Evolutionary conservation across 2,888 invertebrate species (phyloP).

Genomic region (Parelbella ahira): DNA sequence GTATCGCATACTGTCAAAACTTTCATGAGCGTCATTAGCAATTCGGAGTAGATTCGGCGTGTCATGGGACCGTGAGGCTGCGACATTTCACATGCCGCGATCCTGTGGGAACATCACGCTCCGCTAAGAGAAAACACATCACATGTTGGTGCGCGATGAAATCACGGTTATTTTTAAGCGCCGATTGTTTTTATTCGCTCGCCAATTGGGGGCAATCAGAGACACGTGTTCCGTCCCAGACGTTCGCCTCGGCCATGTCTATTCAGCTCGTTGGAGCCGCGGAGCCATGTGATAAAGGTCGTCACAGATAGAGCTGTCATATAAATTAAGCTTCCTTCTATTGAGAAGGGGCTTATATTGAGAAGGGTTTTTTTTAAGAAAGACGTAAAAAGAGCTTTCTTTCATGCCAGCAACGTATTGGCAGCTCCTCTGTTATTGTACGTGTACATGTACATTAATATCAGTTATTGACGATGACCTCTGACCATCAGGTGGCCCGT

Average conservation of each 20-base stretch:
- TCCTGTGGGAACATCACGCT: constrained; percentile 59
- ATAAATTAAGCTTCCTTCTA: too few species aligned
- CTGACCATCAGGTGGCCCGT: too few species aligned
- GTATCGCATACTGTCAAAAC: constrained; percentile 26
- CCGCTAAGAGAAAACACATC: constrained; percentile 67
- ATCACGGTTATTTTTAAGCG: constrained; percentile 80
- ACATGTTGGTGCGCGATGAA: constrained; percentile 76
- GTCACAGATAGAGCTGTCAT: too few species aligned
- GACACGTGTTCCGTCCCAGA: constrained; percentile 73
- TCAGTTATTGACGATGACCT: too few species aligned
- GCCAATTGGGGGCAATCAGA: constrained; percentile 80
- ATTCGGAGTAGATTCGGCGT: constrained; percentile 51
- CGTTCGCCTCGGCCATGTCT: constrained; percentile 59
- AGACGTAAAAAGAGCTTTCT: too few species aligned
- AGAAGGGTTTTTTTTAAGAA: too few species aligned
- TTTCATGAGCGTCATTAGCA: constrained; percentile 61
- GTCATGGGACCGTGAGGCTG: constrained; percentile 56
- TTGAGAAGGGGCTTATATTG: too few species aligned
- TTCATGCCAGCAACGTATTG: constrained; percentile 23
- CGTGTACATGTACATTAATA: too few species aligned
- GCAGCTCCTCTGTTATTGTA: too few species aligned
- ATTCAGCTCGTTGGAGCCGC: constrained; percentile 61
- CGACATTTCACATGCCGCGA: constrained; percentile 70
- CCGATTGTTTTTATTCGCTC: constrained; percentile 80
- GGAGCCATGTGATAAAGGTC: constrained; percentile 40